Evolutionary conservation across 1,140 invertebrate species (phyloP).

Genomic region (Drosophila bocqueti): DNA sequence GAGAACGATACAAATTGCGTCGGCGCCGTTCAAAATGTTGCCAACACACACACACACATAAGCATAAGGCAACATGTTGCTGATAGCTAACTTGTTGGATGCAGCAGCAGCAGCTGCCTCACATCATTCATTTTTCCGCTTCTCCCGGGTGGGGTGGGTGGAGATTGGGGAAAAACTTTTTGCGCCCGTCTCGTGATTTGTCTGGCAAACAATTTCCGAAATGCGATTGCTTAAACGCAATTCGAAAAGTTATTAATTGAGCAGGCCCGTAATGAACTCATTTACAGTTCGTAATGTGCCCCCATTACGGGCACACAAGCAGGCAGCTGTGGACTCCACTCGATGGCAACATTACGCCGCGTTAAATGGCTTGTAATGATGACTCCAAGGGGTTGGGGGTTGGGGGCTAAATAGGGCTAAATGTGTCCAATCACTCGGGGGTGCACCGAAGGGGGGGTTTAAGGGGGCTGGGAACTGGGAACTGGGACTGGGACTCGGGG

Average conservation of each 20-base stretch:
- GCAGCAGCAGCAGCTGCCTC: slow-evolving; percentile 28
- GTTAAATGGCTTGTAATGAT: slow-evolving; percentile 81
- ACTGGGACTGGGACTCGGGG: not conserved
- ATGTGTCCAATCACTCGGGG: slow-evolving; percentile 74
- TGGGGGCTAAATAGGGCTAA: slow-evolving; percentile 73
- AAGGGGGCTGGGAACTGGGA: not conserved
- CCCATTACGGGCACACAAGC: slow-evolving; percentile 50
- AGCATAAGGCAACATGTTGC: slow-evolving; percentile 59
- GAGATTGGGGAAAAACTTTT: slow-evolving; percentile 18
- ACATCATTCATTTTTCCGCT: slow-evolving; percentile 20
- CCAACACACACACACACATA: slow-evolving; percentile 1
- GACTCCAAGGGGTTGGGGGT: slow-evolving; percentile 21
- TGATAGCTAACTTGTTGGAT: slow-evolving; percentile 74
- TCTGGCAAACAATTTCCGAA: slow-evolving; percentile 48
- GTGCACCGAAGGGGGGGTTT: slow-evolving; percentile 6
- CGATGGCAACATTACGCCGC: slow-evolving; percentile 75
- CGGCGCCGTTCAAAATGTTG: slow-evolving; percentile 66
- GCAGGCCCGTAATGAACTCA: slow-evolving; percentile 67
- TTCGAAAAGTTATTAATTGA: slow-evolving; percentile 69
- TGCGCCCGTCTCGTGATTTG: slow-evolving; percentile 25
- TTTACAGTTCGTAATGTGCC: slow-evolving; percentile 73
- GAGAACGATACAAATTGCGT: slow-evolving; percentile 42
- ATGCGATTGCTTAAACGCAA: slow-evolving; percentile 50
- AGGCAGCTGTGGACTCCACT: slow-evolving; percentile 38
- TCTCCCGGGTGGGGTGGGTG: not conserved